phyloP scores from a whole-genome alignment of 2,113 vertebrate genomes.

The Malurus cyaneus region DNA sequence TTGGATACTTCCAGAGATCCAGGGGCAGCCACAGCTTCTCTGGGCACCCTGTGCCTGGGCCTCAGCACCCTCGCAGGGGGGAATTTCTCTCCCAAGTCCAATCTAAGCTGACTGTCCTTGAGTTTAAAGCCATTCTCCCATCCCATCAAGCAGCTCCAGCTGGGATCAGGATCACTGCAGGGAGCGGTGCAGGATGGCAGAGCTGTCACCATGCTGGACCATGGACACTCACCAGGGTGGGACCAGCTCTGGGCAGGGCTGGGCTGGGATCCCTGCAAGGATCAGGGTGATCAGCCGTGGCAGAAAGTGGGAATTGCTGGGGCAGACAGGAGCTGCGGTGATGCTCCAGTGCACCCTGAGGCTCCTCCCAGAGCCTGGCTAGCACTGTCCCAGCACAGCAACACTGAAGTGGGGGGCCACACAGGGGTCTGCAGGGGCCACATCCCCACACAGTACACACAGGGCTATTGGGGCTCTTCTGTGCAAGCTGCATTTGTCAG shows the following conservation, averaged over 20 bases:
- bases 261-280: background rate
- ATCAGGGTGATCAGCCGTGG: accelerated
- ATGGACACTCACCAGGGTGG: accelerated
- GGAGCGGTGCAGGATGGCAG: accelerated
- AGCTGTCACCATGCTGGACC: accelerated
- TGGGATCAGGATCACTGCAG: accelerated
- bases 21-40: background rate
- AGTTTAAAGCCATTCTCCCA: background rate
- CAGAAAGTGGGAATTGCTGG: background rate
- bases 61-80: accelerated
- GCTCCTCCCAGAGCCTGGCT: background rate
- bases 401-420: background rate
- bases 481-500: background rate
- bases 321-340: background rate
- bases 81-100: background rate
- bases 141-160: background rate
- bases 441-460: background rate
- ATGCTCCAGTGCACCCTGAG: background rate
- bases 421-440: background rate
- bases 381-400: background rate
- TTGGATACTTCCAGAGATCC: background rate
- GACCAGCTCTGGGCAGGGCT: background rate
- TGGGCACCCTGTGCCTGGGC: background rate
- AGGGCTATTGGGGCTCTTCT: background rate
- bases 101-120: background rate